Evolutionary conservation across 2,888 invertebrate species (phyloP).

Genomic region (Timema podura): DNA sequence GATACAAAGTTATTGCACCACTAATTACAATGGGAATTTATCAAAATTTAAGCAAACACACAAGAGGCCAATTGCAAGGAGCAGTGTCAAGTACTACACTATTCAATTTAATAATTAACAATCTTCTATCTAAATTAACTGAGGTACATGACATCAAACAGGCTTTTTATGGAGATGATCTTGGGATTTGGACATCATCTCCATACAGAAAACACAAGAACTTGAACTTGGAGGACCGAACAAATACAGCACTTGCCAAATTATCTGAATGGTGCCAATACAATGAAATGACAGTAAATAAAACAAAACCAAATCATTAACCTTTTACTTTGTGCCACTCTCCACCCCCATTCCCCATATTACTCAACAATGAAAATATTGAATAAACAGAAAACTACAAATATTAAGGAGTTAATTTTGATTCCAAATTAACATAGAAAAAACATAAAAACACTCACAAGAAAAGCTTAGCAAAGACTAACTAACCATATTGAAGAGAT

Average conservation of each 20-base stretch:
- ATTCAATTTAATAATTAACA: slow-evolving; percentile 2
- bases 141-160: slow-evolving; percentile 5
- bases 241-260: background rate
- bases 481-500: slow-evolving; percentile 7
- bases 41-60: background rate
- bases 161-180: slow-evolving; percentile 2
- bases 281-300: slow-evolving; percentile 11
- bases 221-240: background rate
- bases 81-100: too few relatives aligned
- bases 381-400: slow-evolving; percentile 4
- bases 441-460: background rate
- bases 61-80: slow-evolving; percentile 1
- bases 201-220: too few relatives aligned
- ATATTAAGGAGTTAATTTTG: background rate
- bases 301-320: slow-evolving; percentile 6
- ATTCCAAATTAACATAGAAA: background rate
- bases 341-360: background rate
- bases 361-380: background rate
- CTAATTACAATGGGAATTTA: too few relatives aligned
- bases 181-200: slow-evolving; percentile 13
- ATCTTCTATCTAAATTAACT: slow-evolving; percentile 7
- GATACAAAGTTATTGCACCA: too few relatives aligned
- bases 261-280: slow-evolving; percentile 6
- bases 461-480: slow-evolving; percentile 13
- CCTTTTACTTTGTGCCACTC: slow-evolving; percentile 11